Percentiles rank a stretch among this genome's conserved stretches.
Evolutionary conservation across 2,888 invertebrate genomes (phyloP).

Genomic region (Coelinius sp.): DNA sequence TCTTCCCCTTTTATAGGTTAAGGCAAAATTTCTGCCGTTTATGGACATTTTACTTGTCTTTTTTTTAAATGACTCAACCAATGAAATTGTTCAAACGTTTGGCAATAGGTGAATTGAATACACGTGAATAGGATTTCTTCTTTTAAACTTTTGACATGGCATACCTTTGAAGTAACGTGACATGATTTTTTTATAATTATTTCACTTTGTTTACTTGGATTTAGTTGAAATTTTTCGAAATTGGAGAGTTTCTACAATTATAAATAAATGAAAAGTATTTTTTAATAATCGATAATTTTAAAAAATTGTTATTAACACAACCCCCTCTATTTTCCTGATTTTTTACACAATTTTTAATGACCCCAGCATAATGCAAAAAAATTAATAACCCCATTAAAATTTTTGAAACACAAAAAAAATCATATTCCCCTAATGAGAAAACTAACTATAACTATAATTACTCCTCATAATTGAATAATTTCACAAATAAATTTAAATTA

Average conservation of each 20-base stretch:
- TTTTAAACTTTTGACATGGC: background rate
- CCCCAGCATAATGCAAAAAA: background rate
- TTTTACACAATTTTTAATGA: background rate
- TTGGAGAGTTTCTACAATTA: too few relatives aligned
- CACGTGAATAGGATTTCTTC: background rate
- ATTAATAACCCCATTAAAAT: background rate
- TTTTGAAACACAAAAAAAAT: background rate
- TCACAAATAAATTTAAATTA: background rate
- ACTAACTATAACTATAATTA: background rate
- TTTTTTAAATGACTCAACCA: background rate
- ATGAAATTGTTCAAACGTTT: too few relatives aligned
- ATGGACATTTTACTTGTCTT: background rate
- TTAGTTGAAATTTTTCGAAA: too few relatives aligned
- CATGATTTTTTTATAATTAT: background rate
- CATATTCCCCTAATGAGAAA: background rate
- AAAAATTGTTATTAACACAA: too few relatives aligned
- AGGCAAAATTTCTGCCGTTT: background rate
- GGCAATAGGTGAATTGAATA: too few relatives aligned
- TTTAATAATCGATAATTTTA: background rate
- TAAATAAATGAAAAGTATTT: too few relatives aligned
- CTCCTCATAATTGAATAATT: slow-evolving; percentile 14
- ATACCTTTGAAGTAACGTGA: background rate
- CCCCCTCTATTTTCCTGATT: background rate
- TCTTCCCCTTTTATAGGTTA: background rate
- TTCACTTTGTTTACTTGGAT: too few relatives aligned